Conservation (phyloP, 2,113 vertebrate genomes). For the Miniopterus natalensis region DNA sequence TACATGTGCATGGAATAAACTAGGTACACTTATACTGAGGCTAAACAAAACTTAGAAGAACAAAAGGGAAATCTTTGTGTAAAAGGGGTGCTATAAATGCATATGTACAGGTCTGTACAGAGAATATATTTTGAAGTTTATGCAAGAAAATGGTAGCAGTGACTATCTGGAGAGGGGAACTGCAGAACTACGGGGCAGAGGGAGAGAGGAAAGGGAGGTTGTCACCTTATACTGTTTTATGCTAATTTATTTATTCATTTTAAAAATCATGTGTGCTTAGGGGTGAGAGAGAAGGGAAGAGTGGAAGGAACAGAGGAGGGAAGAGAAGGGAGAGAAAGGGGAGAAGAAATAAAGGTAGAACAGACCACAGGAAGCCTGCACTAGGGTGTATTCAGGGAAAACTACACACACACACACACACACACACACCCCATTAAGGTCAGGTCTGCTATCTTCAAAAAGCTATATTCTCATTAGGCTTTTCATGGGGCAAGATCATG, state of each 20-base stretch:
- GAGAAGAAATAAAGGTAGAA: neutral
- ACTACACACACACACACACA: rapidly evolving
- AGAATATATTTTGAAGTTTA: neutral
- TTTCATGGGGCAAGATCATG: neutral
- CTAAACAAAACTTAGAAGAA: neutral
- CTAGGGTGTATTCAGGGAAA: neutral
- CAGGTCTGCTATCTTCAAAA: neutral
- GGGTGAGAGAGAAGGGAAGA: neutral
- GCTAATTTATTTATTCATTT: neutral
- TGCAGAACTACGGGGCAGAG: neutral
- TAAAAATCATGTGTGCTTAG: neutral
- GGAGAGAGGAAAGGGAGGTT: neutral
- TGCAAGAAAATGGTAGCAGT: neutral
- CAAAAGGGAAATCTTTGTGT: neutral
- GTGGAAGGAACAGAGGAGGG: neutral
- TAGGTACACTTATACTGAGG: neutral
- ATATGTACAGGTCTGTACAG: neutral
- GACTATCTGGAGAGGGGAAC: neutral
- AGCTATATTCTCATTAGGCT: neutral
- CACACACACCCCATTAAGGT: neutral
- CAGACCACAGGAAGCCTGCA: neutral
- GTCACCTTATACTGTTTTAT: neutral
- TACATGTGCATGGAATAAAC: neutral
- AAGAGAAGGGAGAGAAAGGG: neutral
- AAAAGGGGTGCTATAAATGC: neutral